A percentile compares a stretch with the other conserved stretches of the same genome.
Evolutionary conservation across 2,888 invertebrate genomes (phyloP).

Genomic region (Melolontha melolontha): DNA sequence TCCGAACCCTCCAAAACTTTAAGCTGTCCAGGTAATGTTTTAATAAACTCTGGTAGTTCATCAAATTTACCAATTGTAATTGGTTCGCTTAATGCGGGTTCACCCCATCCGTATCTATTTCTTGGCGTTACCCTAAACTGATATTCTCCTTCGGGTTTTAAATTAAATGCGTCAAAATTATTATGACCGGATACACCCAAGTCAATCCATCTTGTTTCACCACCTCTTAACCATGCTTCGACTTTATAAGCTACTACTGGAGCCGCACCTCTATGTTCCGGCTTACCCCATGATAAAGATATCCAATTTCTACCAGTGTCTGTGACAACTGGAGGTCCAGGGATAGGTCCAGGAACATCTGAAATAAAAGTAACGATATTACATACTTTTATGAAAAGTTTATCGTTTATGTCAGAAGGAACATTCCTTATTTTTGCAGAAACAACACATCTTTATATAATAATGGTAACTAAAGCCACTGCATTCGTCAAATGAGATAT

Average conservation of each 20-base stretch:
- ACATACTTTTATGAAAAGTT: no score
- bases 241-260: conserved; percentile 86
- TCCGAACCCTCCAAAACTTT: conserved; percentile 79
- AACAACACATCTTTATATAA: no score
- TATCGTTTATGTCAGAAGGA: no score
- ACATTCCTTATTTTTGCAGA: no score
- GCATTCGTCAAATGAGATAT: no score
- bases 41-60: conserved; percentile 81
- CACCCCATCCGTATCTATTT: conserved; percentile 92
- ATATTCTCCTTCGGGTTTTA: conserved; percentile 83
- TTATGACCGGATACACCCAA: conserved; percentile 84
- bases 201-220: conserved; percentile 85
- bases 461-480: no score
- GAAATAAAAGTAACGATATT: conserved; percentile 53
- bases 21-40: conserved; percentile 80
- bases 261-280: conserved; percentile 75
- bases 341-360: conserved; percentile 87
- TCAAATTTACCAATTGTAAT: conserved; percentile 75
- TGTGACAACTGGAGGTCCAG: conserved; percentile 79
- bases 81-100: conserved; percentile 75
- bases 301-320: conserved; percentile 89
- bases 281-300: conserved; percentile 86
- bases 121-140: conserved; percentile 89
- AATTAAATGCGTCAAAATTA: conserved; percentile 85
- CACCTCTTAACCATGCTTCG: conserved; percentile 83